Evolutionary conservation across 1,140 invertebrate genomes (phyloP), one percentile per base, ranked within the genome.

Genomic region (Zaprionus vittiger): DNA sequence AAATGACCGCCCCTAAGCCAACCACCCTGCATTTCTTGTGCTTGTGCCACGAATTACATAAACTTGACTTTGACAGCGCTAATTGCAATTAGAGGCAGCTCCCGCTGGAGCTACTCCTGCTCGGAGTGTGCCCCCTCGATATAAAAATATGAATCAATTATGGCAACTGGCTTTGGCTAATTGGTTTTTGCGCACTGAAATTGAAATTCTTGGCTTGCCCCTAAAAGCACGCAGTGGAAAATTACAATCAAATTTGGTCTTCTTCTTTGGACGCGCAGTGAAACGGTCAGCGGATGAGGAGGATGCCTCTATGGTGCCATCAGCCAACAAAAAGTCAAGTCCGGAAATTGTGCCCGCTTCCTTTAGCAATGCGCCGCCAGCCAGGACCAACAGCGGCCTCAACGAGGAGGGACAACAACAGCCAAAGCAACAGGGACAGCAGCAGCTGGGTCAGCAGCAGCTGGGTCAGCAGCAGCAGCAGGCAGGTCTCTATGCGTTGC

Each of bases 261-360:
- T 71, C 76, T 79, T 55, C 12, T 5, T 34, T 34, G 9, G 31
- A 34, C 31, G 31, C 31, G 5, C 65, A 89, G 84, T 61, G 3
- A 90, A 89, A 70, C 81, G 79, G 4, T 80, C 81, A 12, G 60
- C 56, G 24, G 79, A 47, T 17, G 41, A 73, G 34, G 81, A 77
- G 15, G 41, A 34, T 49, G 55, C 49, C 49, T 55, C 37, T 5
- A 54, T 66, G 1, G 85, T 69, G 59, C 75, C 85, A 31, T 59
- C 75, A 37, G 84, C 84, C 26, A 78, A 92, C 65, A 92, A 92
- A 41, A 92, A 92, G 81, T 92, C 91, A 57, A 92, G 91, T 80
- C 91, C 91, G 76, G 91, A 92, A 91, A 89, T 92, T 82, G 84
- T 92, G 47, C 91, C 91, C 11, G 77, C 91, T 41, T 80, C 91